A percentile compares a stretch with the other conserved stretches of the same genome.
phyloP scores from a whole-genome alignment of 2,888 invertebrate genomes.

The Cheilosia pagana region DNA sequence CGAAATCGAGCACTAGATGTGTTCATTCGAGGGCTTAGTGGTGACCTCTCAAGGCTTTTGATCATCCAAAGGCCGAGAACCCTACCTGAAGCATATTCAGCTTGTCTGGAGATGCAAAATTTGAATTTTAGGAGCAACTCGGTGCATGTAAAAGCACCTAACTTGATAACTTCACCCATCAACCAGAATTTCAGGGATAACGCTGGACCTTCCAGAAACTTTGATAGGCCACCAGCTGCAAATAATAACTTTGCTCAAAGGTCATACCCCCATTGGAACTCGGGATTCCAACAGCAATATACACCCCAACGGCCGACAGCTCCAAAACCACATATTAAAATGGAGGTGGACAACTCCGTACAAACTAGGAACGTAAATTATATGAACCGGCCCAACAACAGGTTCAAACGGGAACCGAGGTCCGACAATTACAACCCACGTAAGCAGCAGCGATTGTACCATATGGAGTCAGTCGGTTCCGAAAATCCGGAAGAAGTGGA shows the following conservation, averaged over 20 bases:
- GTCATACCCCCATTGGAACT: conserved; percentile 2
- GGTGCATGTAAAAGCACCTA: neutral
- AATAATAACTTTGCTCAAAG: conserved; percentile 3
- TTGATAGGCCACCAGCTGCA: neutral
- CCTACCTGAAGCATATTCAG: conserved; percentile 55
- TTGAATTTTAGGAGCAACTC: neutral
- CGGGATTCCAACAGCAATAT: conserved; percentile 6
- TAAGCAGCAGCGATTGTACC: neutral
- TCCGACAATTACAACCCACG: neutral
- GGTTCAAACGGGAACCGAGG: neutral
- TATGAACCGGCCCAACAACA: conserved; percentile 7
- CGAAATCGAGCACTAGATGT: neutral
- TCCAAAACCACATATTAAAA: conserved; percentile 25
- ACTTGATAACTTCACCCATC: neutral
- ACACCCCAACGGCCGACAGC: conserved; percentile 7
- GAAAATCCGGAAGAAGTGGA: no score
- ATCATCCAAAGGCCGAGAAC: conserved; percentile 27
- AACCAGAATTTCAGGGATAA: neutral
- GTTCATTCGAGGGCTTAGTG: neutral
- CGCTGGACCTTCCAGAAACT: conserved; percentile 1
- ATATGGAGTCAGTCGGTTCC: neutral
- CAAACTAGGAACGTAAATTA: conserved; percentile 19
- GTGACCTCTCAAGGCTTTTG: neutral
- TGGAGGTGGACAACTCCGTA: conserved; percentile 15
- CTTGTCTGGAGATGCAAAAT: conserved; percentile 14